A percentile compares a stretch with the other conserved stretches of the same genome.
phyloP scores from a whole-genome alignment of 2,113 vertebrate genomes.

The Lamprologus callipterus region DNA sequence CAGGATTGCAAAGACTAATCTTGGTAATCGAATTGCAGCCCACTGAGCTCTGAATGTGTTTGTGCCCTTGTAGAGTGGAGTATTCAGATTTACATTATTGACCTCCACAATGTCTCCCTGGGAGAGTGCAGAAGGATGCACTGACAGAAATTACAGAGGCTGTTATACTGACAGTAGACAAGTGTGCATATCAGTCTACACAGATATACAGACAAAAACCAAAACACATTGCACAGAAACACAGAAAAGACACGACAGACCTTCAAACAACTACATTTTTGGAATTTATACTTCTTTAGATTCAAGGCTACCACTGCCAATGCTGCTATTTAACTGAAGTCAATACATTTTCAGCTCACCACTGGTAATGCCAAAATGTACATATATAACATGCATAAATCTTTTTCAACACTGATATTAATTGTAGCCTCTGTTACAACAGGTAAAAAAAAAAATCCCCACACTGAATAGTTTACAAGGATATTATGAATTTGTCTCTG shows the following conservation, averaged over 20 bases:
- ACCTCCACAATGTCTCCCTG: neutral
- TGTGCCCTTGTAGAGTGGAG: neutral
- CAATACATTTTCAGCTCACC: neutral
- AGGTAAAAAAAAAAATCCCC: neutral
- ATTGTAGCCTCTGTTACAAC: neutral
- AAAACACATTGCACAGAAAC: neutral
- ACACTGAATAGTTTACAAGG: neutral
- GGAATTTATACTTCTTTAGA: neutral
- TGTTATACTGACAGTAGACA: neutral
- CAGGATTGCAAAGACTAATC: conserved; percentile 22
- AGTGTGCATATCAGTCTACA: neutral
- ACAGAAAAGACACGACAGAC: neutral
- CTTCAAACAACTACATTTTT: neutral
- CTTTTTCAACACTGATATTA: neutral
- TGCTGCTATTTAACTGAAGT: neutral
- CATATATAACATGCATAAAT: neutral
- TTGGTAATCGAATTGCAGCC: conserved; percentile 24
- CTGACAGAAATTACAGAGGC: neutral
- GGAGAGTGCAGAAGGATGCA: neutral
- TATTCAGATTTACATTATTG: conserved; percentile 25
- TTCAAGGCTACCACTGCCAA: neutral
- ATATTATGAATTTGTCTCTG: neutral
- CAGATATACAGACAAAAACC: neutral
- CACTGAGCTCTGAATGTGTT: neutral
- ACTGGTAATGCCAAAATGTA: neutral